Conservation (phyloP, 2,113 vertebrate species). For the Nesogale talazaci region DNA sequence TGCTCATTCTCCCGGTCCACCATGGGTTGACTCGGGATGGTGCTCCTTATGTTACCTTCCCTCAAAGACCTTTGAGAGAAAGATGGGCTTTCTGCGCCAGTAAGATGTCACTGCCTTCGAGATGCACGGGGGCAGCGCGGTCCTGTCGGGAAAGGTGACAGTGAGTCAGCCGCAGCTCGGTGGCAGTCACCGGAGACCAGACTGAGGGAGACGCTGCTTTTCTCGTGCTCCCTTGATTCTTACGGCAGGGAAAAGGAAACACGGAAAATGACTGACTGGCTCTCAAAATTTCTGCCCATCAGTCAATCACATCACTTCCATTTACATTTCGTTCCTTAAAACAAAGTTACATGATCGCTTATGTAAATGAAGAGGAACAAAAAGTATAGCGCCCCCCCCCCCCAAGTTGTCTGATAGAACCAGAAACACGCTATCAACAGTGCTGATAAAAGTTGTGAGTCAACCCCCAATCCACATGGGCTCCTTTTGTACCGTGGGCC, state of each 20-base stretch:
- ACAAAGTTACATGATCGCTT: conserved; percentile 21
- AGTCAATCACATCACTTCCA: conserved; percentile 21
- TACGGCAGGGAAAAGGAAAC: background rate
- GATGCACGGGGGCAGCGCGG: too few species aligned
- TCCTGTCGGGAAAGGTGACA: too few species aligned
- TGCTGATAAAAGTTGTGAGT: conserved; percentile 35
- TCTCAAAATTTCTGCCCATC: conserved; percentile 24
- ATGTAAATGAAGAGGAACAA: background rate
- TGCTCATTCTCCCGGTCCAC: background rate
- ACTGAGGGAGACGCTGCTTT: background rate
- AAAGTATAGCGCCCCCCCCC: too few species aligned
- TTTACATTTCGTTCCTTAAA: conserved; percentile 43
- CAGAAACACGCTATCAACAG: conserved; percentile 15
- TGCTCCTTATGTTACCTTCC: background rate
- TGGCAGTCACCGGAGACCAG: background rate
- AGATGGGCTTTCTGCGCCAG: too few species aligned
- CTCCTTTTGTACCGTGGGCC: conserved; percentile 1
- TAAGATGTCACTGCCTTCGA: too few species aligned
- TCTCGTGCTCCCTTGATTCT: background rate
- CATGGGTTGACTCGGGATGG: background rate
- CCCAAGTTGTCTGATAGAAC: too few species aligned
- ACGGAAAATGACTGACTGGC: background rate
- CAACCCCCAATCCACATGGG: background rate
- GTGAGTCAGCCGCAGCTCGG: too few species aligned
- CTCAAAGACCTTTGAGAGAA: background rate